These are phyloP conservation scores for Aspidoscelis tigris DNA, from an alignment of 2,113 vertebrate species.

Conservation along the genomic window DNA sequence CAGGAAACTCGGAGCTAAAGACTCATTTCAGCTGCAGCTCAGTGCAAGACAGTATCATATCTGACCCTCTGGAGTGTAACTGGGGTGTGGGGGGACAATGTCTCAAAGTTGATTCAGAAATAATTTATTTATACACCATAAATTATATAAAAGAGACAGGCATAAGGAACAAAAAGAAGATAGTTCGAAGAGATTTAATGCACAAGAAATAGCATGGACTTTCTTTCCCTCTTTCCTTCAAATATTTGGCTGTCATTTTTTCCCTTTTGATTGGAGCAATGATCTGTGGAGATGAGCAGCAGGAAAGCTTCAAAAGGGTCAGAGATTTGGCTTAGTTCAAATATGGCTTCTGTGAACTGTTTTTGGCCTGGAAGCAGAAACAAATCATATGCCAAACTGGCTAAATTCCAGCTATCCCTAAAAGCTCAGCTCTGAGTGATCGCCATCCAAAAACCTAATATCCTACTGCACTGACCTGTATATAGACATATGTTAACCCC, in stretches of 20 bases:
- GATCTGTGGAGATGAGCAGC: conserved; percentile 56
- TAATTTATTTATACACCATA: conserved; percentile 43
- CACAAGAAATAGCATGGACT: conserved; percentile 36
- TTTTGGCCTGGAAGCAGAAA: conserved; percentile 56
- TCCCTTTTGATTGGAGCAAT: conserved; percentile 62
- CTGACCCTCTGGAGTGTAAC: conserved; percentile 21
- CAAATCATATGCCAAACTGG: conserved; percentile 55
- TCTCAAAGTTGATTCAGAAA: conserved; percentile 60
- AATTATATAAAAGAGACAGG: conserved; percentile 52
- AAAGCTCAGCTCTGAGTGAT: conserved; percentile 58
- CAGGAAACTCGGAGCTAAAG: conserved; percentile 35
- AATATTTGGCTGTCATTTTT: conserved; percentile 50
- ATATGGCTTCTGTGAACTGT: conserved; percentile 52
- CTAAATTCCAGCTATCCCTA: conserved; percentile 51
- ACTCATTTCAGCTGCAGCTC: conserved; percentile 38
- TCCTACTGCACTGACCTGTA: conserved; percentile 59
- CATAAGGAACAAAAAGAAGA: conserved; percentile 32
- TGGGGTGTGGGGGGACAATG: conserved; percentile 55
- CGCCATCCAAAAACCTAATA: conserved; percentile 53
- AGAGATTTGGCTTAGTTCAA: conserved; percentile 56
- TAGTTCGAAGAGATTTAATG: conserved; percentile 43
- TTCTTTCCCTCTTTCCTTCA: conserved; percentile 24
- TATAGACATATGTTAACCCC: neutral
- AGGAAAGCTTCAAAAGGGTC: conserved; percentile 20
- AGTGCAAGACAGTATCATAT: conserved; percentile 40